Base-by-base conservation (phyloP, 2,113 vertebrate species). In the Oreochromis spilurus region DNA sequence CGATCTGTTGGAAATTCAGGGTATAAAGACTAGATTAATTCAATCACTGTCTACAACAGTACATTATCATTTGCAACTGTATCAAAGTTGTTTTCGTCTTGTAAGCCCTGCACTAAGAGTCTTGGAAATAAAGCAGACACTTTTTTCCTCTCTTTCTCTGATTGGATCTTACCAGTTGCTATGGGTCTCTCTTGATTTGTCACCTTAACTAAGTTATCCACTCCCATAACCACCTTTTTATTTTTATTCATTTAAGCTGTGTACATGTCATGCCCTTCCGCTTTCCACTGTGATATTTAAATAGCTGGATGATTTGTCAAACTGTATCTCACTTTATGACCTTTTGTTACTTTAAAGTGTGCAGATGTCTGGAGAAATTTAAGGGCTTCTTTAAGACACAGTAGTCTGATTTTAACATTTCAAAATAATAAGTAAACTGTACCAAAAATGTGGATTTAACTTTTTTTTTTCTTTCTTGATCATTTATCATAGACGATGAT, bases 381-480 rank as follows among this genome's bases (percentile, higher is more conserved):
- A 72, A 81, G n/a, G n/a, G 10, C 24, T 75, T 40, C 11, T 21
- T 58, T 58, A 58, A 70, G 36, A 38, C 60, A n/a, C 4, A 38
- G 31, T 65, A n/a, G 34, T 21, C 11, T 40, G 13, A 14, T 38
- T 67, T 67, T 40, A 67, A 67, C 36, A 11, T 67, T 40, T 67
- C 2, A 21, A 38, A 36, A 67, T 19, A 38, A 67, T 40, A 16
- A 60, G 60, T 65, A 65, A 65, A 65, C 34, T n/a, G 19, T 65
- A 65, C 40, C 21, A 29, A 75, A 75, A 75, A 77, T 77, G 43
- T 50, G 24, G 9, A 29, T 75, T 16, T 29, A 62, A 19, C 3
- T 9, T 9, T 0, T 9, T 12, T 29, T 7, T 21, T 29, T 1
- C n/a, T 52, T 19, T 0, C 2, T 31, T 31, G 29, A 1, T 16